phyloP scores from a whole-genome alignment of 1,140 invertebrate genomes.

The Bombus huntii region DNA sequence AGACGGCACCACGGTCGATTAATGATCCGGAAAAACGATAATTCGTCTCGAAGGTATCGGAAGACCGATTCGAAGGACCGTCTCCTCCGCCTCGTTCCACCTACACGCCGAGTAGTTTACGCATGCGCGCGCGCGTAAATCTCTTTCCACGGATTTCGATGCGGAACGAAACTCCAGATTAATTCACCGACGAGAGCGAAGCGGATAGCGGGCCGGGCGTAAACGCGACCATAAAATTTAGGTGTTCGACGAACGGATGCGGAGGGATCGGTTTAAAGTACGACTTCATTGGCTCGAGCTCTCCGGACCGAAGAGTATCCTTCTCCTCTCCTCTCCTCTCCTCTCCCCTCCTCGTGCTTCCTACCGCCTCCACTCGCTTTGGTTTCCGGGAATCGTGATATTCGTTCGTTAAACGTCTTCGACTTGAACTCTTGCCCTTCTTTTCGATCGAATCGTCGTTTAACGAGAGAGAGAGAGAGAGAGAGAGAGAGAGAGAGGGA shows the following conservation, averaged over 20 bases:
- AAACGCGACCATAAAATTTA: constrained; percentile 42
- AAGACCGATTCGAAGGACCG: constrained; percentile 18
- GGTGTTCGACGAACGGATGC: neutral
- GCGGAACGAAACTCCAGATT: constrained; percentile 52
- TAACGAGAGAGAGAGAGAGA: too few species aligned
- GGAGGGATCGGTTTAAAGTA: neutral
- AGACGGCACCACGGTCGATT: constrained; percentile 65
- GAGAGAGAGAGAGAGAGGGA: too few species aligned
- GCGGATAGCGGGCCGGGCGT: neutral
- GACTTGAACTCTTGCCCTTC: neutral
- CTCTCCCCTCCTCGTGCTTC: too few species aligned
- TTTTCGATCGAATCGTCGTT: neutral
- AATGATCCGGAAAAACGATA: constrained; percentile 76
- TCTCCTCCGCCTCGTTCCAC: neutral
- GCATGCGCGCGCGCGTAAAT: constrained; percentile 22
- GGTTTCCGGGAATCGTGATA: neutral
- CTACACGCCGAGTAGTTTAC: constrained; percentile 18
- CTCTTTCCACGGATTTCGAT: constrained; percentile 27
- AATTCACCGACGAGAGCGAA: constrained; percentile 38
- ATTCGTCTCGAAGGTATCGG: constrained; percentile 59
- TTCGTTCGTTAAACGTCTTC: neutral
- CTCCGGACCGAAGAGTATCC: neutral
- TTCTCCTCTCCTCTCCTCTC: neutral
- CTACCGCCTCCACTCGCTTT: too few species aligned
- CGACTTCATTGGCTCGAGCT: constrained; percentile 21